Evolutionary conservation across 2,888 invertebrate genomes (phyloP).

Genomic region (Chrysina gloriosa): DNA sequence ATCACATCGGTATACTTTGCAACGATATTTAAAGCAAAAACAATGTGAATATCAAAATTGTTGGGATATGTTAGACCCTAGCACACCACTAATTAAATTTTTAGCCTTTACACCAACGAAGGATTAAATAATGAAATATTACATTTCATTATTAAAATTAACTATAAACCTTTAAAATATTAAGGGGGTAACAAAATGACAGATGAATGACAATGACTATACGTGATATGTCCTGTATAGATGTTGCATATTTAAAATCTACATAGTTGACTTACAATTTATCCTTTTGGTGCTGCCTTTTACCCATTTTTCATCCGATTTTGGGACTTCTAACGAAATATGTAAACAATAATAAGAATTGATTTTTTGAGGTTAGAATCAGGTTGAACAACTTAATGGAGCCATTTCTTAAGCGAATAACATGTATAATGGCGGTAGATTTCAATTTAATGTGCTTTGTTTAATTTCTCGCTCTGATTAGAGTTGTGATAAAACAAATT

Average conservation of each 20-base stretch:
- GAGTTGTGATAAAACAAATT: no score
- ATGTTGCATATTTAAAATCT: no score
- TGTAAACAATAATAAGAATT: slow-evolving; percentile 15
- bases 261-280: slow-evolving; percentile 88
- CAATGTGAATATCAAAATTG: no score
- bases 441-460: slow-evolving; percentile 27
- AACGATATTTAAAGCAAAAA: no score
- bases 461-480: background rate
- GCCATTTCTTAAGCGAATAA: slow-evolving; percentile 13
- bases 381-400: background rate
- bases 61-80: no score
- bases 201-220: no score
- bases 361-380: slow-evolving; percentile 18
- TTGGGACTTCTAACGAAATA: background rate
- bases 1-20: no score
- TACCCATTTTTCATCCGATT: slow-evolving; percentile 78
- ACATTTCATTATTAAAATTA: slow-evolving; percentile 59
- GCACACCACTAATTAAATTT: no score
- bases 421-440: slow-evolving; percentile 13
- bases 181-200: no score
- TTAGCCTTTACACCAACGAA: no score
- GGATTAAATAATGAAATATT: no score
- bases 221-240: no score
- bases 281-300: slow-evolving; percentile 93
- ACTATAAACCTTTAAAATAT: slow-evolving; percentile 31